These are phyloP conservation scores for Rhynchotus rufescens DNA, from an alignment of 2,797 vertebrate species.

Conservation along the genomic window DNA sequence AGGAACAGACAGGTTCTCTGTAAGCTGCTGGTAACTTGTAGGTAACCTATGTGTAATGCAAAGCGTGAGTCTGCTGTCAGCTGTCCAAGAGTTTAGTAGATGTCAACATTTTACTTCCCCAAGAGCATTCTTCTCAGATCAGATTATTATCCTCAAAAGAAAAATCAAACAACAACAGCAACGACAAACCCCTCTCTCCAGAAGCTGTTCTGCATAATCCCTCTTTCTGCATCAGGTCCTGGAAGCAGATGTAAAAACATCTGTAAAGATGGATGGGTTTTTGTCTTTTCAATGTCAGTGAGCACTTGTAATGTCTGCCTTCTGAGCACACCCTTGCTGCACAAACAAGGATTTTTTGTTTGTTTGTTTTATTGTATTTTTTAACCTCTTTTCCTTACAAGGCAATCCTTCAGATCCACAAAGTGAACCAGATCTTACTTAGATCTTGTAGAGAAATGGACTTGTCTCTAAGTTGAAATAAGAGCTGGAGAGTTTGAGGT, in stretches of 20 bases:
- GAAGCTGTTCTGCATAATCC: neutral
- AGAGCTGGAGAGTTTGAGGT: neutral
- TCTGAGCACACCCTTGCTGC: neutral
- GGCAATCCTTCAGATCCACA: neutral
- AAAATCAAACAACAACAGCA: neutral
- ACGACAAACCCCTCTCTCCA: neutral
- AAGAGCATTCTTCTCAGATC: neutral
- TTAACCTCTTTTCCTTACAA: neutral
- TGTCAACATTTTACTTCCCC: neutral
- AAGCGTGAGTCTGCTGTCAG: neutral
- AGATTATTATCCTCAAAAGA: neutral
- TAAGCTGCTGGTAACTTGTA: neutral
- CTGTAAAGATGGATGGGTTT: neutral
- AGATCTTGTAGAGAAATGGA: neutral
- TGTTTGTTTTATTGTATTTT: neutral
- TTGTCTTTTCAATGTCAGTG: neutral
- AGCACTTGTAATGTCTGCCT: neutral
- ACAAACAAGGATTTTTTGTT: neutral
- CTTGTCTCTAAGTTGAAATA: neutral
- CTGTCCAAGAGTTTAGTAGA: neutral
- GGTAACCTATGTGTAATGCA: neutral
- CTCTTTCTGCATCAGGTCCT: neutral
- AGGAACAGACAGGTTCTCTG: neutral
- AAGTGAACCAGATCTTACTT: neutral
- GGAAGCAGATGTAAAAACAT: neutral